Conservation (phyloP, 1,140 invertebrate species). For the Campoletis sonorensis region DNA sequence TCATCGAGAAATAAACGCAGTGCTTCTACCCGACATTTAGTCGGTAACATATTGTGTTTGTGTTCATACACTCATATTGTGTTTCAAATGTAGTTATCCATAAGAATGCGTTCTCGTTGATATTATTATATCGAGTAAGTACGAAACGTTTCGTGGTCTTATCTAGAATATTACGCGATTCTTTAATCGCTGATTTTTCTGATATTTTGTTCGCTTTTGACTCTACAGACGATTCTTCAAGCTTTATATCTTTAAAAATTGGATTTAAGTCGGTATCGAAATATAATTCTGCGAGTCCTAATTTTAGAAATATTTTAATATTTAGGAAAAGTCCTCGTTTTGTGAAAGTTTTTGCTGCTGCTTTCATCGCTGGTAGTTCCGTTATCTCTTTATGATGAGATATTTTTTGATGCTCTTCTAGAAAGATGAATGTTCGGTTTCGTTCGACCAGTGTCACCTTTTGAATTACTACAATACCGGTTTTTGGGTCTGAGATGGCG, state of each 20-base stretch:
- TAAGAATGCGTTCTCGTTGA: conserved; percentile 30
- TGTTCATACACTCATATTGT: conserved; percentile 44
- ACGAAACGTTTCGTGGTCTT: conserved; percentile 7
- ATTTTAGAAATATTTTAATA: neutral
- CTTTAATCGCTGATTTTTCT: neutral
- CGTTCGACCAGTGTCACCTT: conserved; percentile 11
- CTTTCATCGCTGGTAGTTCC: conserved; percentile 8
- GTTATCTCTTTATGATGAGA: conserved; percentile 20
- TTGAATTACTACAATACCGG: conserved; percentile 14
- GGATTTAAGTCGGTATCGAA: conserved; percentile 3
- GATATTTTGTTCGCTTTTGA: neutral
- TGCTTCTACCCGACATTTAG: conserved; percentile 28
- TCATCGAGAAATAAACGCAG: conserved; percentile 45
- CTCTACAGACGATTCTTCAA: neutral
- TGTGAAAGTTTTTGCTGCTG: neutral
- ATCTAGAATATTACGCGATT: conserved; percentile 1
- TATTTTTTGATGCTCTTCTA: neutral
- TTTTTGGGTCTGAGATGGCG: conserved; percentile 8
- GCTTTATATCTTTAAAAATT: conserved; percentile 12
- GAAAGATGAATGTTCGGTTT: conserved; percentile 12
- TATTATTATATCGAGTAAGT: conserved; percentile 14
- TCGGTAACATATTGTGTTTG: no score
- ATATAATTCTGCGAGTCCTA: conserved; percentile 10
- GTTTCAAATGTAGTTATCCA: conserved; percentile 51
- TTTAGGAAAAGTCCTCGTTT: conserved; percentile 1